Evolutionary conservation across 2,113 vertebrate genomes (phyloP).

Genomic region (Calyptomena viridis): DNA sequence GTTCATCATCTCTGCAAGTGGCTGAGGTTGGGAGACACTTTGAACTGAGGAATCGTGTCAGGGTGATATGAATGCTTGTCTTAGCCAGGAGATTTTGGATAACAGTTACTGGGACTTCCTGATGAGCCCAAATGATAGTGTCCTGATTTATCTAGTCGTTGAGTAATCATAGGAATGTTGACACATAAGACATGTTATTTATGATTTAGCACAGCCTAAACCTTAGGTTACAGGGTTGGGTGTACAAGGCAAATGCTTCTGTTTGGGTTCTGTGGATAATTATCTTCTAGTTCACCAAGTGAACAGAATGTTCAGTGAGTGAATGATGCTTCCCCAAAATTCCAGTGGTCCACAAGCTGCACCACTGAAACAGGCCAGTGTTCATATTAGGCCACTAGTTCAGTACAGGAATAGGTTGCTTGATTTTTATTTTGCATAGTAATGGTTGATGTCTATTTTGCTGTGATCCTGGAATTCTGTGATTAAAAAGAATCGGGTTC

Average conservation of each 20-base stretch:
- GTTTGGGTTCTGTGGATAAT: neutral
- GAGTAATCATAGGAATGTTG: too few species aligned
- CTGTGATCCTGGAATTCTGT: neutral
- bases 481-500: neutral
- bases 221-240: neutral
- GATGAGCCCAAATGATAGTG: neutral
- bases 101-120: neutral
- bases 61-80: neutral
- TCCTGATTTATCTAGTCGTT: too few species aligned
- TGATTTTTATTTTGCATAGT: neutral
- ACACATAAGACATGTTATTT: neutral
- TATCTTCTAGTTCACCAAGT: neutral
- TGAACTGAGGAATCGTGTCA: neutral
- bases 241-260: neutral
- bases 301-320: neutral
- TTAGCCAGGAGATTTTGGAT: neutral
- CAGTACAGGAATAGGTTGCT: neutral
- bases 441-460: neutral
- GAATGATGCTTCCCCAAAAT: neutral
- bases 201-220: neutral
- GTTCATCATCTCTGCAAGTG: neutral
- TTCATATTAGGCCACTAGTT: neutral
- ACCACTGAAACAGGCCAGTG: neutral
- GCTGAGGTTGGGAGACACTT: fast-evolving
- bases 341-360: neutral